Evolutionary conservation across 2,113 vertebrate genomes (phyloP).

Genomic region (Noctilio leporinus): DNA sequence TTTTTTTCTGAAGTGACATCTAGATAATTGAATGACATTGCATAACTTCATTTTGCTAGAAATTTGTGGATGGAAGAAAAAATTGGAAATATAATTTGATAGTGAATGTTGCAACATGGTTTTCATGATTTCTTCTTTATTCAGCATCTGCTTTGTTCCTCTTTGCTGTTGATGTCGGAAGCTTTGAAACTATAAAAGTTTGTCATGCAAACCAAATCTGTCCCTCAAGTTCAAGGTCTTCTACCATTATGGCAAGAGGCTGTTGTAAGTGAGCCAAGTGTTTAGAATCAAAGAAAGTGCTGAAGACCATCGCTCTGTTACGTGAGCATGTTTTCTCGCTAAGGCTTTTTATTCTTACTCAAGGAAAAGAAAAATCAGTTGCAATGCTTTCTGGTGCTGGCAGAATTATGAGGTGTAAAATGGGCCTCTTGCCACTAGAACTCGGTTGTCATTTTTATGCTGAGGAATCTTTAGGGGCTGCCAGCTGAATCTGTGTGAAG

Average conservation of each 20-base stretch:
- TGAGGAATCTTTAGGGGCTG: conserved; percentile 13
- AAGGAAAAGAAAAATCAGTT: background rate
- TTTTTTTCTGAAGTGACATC: conserved; percentile 31
- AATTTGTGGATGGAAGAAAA: conserved; percentile 28
- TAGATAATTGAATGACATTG: conserved; percentile 40
- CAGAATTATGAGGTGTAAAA: background rate
- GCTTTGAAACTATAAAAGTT: background rate
- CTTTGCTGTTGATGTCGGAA: background rate
- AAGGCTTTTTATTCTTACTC: background rate
- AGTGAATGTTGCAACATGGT: conserved; percentile 1
- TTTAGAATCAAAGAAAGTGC: background rate
- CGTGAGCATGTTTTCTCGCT: background rate
- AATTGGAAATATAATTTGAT: conserved; percentile 31
- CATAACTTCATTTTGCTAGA: conserved; percentile 44
- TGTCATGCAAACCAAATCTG: background rate
- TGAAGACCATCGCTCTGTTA: background rate
- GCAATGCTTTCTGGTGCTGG: background rate
- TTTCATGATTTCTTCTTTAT: conserved; percentile 39
- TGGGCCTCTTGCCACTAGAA: background rate
- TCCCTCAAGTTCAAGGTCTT: background rate
- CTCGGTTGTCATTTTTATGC: conserved; percentile 12
- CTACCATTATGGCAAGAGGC: background rate
- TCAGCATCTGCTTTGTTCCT: background rate
- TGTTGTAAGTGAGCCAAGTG: background rate
- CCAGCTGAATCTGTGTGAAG: background rate